A percentile compares a stretch with the other conserved stretches of the same genome.
These are phyloP conservation scores for Caenorhabditis japonica DNA, from an alignment of 2,888 invertebrate genomes.

Conservation along the genomic window DNA sequence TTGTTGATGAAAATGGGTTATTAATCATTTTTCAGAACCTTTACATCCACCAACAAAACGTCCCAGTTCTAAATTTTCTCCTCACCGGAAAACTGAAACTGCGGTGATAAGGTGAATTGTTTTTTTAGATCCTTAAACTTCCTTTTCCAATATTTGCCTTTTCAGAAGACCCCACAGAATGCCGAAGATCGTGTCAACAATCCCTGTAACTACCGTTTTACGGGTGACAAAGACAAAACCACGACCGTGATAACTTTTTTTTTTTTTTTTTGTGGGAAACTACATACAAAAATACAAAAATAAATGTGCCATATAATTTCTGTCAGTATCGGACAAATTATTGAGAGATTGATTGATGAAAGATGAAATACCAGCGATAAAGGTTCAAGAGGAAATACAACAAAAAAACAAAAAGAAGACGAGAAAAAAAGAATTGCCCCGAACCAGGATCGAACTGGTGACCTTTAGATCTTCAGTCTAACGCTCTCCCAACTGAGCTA, in stretches of 20 bases:
- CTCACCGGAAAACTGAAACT: not conserved
- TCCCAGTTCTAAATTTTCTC: not conserved
- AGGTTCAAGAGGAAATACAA: constrained; percentile 8
- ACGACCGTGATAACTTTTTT: no score
- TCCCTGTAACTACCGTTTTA: constrained; percentile 6
- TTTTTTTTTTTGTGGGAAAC: no score
- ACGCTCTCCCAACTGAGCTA: constrained; percentile 78
- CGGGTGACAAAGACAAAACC: constrained; percentile 12
- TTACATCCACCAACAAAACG: not conserved
- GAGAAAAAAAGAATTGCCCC: no score
- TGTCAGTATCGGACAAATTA: not conserved
- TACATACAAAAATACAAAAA: not conserved
- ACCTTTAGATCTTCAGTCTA: constrained; percentile 78
- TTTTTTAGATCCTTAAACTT: not conserved
- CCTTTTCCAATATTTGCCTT: no score
- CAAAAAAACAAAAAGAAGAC: no score
- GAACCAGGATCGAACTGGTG: constrained; percentile 77
- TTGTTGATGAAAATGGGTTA: not conserved
- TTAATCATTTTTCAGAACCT: not conserved
- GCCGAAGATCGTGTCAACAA: constrained; percentile 12
- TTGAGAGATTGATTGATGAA: not conserved
- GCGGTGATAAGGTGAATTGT: not conserved
- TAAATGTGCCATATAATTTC: not conserved
- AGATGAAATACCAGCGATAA: no score
- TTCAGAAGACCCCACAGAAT: constrained; percentile 8